Evolutionary conservation across 2,113 vertebrate genomes (phyloP).

Genomic region (Thunnus thynnus): DNA sequence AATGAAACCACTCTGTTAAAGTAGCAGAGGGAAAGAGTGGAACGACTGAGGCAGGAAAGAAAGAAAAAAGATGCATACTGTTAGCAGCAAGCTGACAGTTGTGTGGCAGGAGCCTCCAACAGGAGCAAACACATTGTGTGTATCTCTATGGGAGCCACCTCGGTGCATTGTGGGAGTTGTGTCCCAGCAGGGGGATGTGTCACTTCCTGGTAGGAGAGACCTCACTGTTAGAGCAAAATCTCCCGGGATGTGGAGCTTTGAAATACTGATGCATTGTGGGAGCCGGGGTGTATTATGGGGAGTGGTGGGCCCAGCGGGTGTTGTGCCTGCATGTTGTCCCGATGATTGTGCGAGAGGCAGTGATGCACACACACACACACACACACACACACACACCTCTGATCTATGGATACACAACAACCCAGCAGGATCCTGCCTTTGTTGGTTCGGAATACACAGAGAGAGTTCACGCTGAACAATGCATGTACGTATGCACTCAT

Average conservation of each 20-base stretch:
- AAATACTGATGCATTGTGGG: conserved; percentile 80
- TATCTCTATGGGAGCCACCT: conserved; percentile 70
- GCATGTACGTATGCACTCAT: conserved; percentile 51
- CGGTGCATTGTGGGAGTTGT: conserved; percentile 76
- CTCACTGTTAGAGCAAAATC: conserved; percentile 75
- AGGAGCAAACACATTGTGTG: conserved; percentile 55
- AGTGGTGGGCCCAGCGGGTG: conserved; percentile 70
- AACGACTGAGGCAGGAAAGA: conserved; percentile 18
- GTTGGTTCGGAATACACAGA: conserved; percentile 67
- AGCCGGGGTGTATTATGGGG: conserved; percentile 69
- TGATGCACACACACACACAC: conserved; percentile 12
- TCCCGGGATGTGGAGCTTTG: conserved; percentile 77
- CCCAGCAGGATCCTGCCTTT: conserved; percentile 78
- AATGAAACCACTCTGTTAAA: conserved; percentile 46
- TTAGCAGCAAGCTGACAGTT: conserved; percentile 63
- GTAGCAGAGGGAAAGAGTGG: conserved; percentile 9
- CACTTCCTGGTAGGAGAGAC: conserved; percentile 80
- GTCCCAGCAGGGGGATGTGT: conserved; percentile 76
- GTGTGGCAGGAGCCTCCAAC: conserved; percentile 47
- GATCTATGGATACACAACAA: conserved; percentile 75
- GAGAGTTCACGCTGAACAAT: conserved; percentile 66
- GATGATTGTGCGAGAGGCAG: conserved; percentile 53
- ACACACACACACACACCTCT: conserved; percentile 55
- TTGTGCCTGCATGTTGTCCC: conserved; percentile 64
- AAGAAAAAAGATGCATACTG: conserved; percentile 30